Evolutionary conservation across 2,797 vertebrate species (phyloP).

Genomic region (Crenuchus spilurus): DNA sequence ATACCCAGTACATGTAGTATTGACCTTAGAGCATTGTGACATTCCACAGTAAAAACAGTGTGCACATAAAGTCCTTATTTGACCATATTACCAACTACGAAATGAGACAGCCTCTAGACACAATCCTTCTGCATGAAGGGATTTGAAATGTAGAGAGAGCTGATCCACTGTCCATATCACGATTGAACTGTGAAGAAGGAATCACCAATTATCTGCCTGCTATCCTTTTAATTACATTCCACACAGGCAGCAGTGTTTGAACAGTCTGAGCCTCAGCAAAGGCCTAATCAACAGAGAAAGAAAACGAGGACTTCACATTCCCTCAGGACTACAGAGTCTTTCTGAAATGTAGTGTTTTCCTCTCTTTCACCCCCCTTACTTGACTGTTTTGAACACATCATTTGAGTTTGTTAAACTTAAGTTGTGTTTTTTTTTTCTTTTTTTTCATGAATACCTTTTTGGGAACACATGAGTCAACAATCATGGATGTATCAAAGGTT

Average conservation of each 20-base stretch:
- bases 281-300: neutral
- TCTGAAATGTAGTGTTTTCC: neutral
- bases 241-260: constrained; percentile 3
- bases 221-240: constrained; percentile 28
- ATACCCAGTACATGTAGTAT: too few species aligned
- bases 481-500: too few species aligned
- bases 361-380: neutral
- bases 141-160: constrained; percentile 33
- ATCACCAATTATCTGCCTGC: constrained; percentile 37
- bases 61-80: too few species aligned
- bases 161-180: constrained; percentile 24
- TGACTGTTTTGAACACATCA: neutral
- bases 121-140: neutral
- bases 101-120: too few species aligned
- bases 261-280: constrained; percentile 2
- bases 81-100: too few species aligned
- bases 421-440: too few species aligned
- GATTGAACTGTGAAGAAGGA: constrained; percentile 28
- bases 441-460: too few species aligned
- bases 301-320: neutral
- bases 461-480: too few species aligned
- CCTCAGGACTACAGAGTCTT: neutral
- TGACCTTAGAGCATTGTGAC: too few species aligned
- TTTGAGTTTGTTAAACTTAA: neutral
- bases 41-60: too few species aligned